Base-by-base conservation (phyloP, 2,797 vertebrate genomes). In the Apogon hyalosoma region DNA sequence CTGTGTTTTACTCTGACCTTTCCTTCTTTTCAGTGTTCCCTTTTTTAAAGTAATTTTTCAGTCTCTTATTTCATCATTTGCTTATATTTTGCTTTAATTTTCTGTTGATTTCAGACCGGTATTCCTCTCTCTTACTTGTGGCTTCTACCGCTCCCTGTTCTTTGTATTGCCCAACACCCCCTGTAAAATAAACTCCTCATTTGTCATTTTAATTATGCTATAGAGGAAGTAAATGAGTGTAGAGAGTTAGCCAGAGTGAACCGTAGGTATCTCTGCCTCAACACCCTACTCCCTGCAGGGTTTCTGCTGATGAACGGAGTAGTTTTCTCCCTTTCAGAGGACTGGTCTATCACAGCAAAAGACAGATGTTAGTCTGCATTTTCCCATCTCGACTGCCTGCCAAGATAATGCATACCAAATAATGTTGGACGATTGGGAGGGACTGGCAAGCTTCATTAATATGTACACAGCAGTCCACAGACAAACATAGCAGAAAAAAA, bases 341-440 rank as follows among this genome's bases (percentile, higher is more conserved):
- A 28, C 70, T 58, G 60, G 48, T 62, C 64, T 85, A 77, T 90
- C 80, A 86, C 54, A 42, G 68, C 57, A 86, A 58, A 45, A 88
- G 85, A 91, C 83, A 54, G 82, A 90, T 90, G 79, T 79, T 79
- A 36, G 63, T 59, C 52, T 58, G 57, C 68, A 61, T 80, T 84
- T 82, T 87, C 69, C 49, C 41, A 49, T 76, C 69, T 63, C 33
- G 18, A 49, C 58, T 48, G 61, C 74, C 77, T 87, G 82, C 63
- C 63, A 76, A 72, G 74, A 84, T 76, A 66, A 81, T 64, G 42
- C 24, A 36, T 51, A 68, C 40, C 36, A 28, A 49, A 68, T 53
- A 47, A 55, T 54, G 51, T 75, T 67, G 59, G 41, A 16, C 59
- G 51, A 21, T 11, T 11, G 16, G 21, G 18, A 49, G 10, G 50